Evolutionary conservation across 2,888 invertebrate genomes (phyloP), one percentile per base, ranked within the genome.

Genomic region (Mystacides longicornis): DNA sequence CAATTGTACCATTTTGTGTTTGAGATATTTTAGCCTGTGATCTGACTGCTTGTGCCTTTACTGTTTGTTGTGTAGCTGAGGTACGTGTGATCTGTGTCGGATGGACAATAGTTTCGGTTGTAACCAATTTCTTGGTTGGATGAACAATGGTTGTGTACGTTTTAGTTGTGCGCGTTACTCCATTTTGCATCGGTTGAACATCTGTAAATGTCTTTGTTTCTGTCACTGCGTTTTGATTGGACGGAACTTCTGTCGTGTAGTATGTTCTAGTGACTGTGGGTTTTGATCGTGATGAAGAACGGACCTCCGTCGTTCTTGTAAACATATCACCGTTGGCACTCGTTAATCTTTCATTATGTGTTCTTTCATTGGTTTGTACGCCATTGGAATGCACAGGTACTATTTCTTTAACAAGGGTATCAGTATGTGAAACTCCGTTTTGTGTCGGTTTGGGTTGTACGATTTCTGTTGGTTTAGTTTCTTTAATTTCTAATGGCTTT

Each of bases 201-300:
- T 54, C 54, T 16, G 57, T 54, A 46, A 52, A 49, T 9, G 57
- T 57, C n/a, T 19, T 48, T 2, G 52, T 56, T 42, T 48, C 42
- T 18, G 27, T 45, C 9, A 46, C 27, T 23, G 49, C 52, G 43
- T 52, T 52, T 37, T 48, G 22, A 1, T 45, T 9, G 18, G 56
- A 49, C 7, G 31, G 46, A 1, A 50, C 27, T 50, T 57, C 49
- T n/a, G 52, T 52, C 1, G 52, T 52, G 21, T 43, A 49, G 2
- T 48, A 42, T 22, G 53, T 54, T 19, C 18, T 49, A n/a, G 33
- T 31, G 19, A 42, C 18, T 14, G 16, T 23, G 3, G 46, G 19
- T 48, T 48, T 48, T 2, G 48, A 23, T 23, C 14, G 20, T 20
- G 48, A 23, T 3, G 23, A 21, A 16, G 18, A 33, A 11, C 42